Conservation (phyloP, 2,113 vertebrate species). For the Tympanuchus pallidicinctus region DNA sequence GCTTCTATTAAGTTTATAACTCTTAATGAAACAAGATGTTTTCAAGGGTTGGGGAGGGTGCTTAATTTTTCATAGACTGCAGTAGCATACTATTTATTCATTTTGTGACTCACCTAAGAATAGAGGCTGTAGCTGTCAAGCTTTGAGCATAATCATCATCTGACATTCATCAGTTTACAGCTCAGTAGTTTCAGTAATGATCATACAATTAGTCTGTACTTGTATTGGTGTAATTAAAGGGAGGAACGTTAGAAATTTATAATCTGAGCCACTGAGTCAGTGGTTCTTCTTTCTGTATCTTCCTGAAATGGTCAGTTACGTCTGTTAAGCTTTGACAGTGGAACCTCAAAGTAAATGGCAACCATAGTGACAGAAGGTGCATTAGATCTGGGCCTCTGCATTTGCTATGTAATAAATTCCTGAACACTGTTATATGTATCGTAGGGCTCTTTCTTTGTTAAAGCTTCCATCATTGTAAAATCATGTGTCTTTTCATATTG, state of each 20-base stretch:
- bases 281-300: not conserved
- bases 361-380: not conserved
- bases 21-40: not conserved
- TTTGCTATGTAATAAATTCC: not conserved
- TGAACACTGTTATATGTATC: not conserved
- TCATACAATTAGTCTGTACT: not conserved
- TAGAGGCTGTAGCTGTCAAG: not conserved
- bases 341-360: not conserved
- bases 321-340: not conserved
- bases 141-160: not conserved
- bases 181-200: not conserved
- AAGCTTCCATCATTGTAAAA: not conserved
- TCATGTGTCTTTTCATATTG: fast-evolving
- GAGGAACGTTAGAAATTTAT: not conserved
- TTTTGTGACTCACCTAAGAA: not conserved
- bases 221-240: not conserved
- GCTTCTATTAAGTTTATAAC: not conserved
- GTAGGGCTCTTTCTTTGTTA: not conserved
- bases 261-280: not conserved
- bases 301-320: not conserved
- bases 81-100: not conserved
- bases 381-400: not conserved
- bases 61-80: not conserved
- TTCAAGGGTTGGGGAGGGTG: not conserved
- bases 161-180: not conserved